phyloP scores from a whole-genome alignment of 2,888 invertebrate genomes.

The Thyatira batis region DNA sequence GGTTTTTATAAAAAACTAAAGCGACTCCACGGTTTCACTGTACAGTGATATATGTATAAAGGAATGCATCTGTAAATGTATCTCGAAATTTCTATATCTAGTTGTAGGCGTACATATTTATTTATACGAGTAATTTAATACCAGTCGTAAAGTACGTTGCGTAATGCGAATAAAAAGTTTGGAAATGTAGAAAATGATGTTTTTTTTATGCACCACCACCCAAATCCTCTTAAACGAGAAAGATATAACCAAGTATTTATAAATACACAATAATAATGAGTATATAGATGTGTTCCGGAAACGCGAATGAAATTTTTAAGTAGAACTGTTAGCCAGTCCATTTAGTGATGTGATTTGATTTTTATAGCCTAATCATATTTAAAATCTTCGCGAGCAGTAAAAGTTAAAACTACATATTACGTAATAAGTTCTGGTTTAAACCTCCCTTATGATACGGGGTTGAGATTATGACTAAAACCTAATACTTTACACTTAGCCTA shows the following conservation, averaged over 20 bases:
- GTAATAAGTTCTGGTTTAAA: too few species aligned
- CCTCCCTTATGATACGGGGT: too few species aligned
- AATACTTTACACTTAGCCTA: too few species aligned
- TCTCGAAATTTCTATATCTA: constrained; percentile 63
- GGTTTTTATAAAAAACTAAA: background rate
- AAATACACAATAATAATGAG: too few species aligned
- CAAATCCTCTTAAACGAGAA: background rate
- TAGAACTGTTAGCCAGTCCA: too few species aligned
- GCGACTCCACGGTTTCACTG: constrained; percentile 23
- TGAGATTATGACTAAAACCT: too few species aligned
- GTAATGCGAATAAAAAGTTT: constrained; percentile 57
- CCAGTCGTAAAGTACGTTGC: constrained; percentile 47
- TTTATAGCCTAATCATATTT: too few species aligned
- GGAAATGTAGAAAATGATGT: constrained; percentile 28
- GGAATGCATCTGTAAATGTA: constrained; percentile 47
- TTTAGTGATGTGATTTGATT: too few species aligned
- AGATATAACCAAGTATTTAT: background rate
- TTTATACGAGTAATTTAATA: constrained; percentile 56
- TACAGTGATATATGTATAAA: constrained; percentile 54
- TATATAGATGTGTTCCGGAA: too few species aligned
- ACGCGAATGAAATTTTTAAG: too few species aligned
- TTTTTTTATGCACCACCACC: background rate
- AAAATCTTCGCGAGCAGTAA: too few species aligned
- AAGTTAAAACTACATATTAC: too few species aligned
- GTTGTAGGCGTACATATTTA: constrained; percentile 71